phyloP scores from a whole-genome alignment of 2,797 vertebrate genomes.

The Hipposideros larvatus region DNA sequence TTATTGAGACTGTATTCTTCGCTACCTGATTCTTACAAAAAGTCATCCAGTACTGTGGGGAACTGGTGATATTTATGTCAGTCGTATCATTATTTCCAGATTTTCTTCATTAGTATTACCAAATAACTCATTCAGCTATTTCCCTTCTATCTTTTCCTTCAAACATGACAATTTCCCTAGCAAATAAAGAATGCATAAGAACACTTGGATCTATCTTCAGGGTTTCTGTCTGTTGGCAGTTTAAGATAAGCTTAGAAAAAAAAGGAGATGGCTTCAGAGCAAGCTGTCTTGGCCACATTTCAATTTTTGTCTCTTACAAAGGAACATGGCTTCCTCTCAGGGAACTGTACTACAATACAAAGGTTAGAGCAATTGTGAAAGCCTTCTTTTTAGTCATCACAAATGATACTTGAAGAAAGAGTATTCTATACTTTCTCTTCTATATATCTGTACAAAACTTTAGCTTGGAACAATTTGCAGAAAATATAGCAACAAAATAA shows the following conservation, averaged over 20 bases:
- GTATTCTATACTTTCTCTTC: neutral
- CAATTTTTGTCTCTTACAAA: constrained; percentile 17
- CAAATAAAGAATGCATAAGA: neutral
- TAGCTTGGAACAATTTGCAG: neutral
- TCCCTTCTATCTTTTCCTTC: neutral
- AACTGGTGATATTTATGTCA: constrained; percentile 48
- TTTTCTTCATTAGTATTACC: constrained; percentile 49
- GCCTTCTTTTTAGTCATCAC: neutral
- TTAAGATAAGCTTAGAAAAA: constrained; percentile 61
- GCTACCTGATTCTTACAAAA: neutral
- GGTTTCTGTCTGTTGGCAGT: constrained; percentile 65
- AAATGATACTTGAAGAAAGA: neutral
- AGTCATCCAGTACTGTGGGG: neutral
- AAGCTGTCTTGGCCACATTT: constrained; percentile 30
- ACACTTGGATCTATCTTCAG: neutral
- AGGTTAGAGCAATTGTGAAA: neutral
- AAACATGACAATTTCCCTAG: constrained; percentile 14
- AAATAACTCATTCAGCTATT: constrained; percentile 52
- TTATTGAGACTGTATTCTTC: neutral
- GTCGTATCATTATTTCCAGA: constrained; percentile 9
- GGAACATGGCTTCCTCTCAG: neutral
- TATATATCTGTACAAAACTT: neutral
- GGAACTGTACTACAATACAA: neutral
- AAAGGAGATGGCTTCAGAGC: neutral
- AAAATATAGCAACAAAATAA: neutral